A percentile compares a stretch with the other conserved stretches of the same genome.
These are phyloP conservation scores for Sympetrum striolatum DNA, from an alignment of 2,888 invertebrate species.

Conservation along the genomic window DNA sequence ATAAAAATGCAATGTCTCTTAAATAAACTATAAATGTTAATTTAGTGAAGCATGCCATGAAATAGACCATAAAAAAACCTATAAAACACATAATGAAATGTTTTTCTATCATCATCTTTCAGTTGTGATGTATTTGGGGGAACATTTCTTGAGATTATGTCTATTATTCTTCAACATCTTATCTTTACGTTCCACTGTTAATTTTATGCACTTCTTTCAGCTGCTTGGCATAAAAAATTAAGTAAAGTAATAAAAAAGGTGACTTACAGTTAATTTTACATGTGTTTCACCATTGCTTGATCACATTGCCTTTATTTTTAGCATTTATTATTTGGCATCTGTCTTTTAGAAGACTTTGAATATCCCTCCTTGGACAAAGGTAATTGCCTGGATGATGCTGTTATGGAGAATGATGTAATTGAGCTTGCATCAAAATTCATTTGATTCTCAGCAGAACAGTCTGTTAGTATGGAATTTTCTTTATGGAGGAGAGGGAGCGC, in stretches of 20 bases:
- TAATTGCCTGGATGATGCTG: not conserved
- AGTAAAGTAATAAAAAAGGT: not conserved
- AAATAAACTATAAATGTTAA: slow-evolving; percentile 8
- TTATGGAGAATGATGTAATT: not conserved
- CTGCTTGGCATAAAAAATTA: not conserved
- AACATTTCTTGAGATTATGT: too few species aligned
- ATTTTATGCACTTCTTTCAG: too few species aligned
- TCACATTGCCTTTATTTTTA: not conserved
- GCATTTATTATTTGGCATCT: not conserved
- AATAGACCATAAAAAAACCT: not conserved
- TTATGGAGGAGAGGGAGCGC: slow-evolving; percentile 26
- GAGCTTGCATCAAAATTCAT: not conserved
- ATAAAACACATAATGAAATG: not conserved
- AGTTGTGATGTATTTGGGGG: too few species aligned
- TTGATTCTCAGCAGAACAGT: not conserved
- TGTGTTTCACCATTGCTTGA: not conserved
- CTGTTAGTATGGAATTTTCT: slow-evolving; percentile 44
- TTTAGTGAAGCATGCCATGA: not conserved
- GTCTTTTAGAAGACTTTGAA: not conserved
- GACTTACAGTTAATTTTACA: not conserved
- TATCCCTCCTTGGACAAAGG: not conserved
- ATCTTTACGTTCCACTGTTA: too few species aligned
- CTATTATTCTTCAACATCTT: too few species aligned
- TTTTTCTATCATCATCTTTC: not conserved
- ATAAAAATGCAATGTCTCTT: slow-evolving; percentile 36